Evolutionary conservation across 2,113 vertebrate genomes (phyloP), one percentile per base, ranked within the genome.

Genomic region (Platichthys stellatus): DNA sequence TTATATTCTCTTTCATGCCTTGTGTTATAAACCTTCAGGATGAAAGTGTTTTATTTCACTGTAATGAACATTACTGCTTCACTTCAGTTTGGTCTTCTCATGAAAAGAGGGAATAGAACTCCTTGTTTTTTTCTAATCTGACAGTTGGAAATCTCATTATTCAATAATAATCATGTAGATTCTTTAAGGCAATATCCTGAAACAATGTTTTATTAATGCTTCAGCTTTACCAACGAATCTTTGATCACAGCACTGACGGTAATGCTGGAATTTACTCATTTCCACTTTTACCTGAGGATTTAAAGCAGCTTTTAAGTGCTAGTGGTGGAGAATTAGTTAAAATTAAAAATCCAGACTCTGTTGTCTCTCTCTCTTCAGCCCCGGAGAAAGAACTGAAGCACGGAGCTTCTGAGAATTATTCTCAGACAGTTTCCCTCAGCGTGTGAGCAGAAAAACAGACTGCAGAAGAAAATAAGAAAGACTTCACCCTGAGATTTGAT

Each of bases 401-500:
- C 5, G 31, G 31, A 31, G 31, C 10, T 28, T 81, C 64, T 75
- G 63, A 69, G 63, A 59, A 21, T 51, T 51, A 9, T 47, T 76
- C 12, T 53, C 11, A n/a, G 43, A 21, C 43, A 18, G 9, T 54
- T 58, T 62, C 51, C 57, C 56, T 54, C 11, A n/a, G 4, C 24
- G 0, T 73, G 62, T 66, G 56, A 70, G 74, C 24, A 71, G 35
- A 69, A 61, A 60, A 61, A 47, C 28, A 53, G 17, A 57, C 21
- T 69, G 47, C 13, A 54, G 28, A 73, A 58, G 28, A 72, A 68
- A 81, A 28, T 23, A 31, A 28, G 43, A 72, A 58, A 21, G 12
- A 24, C 28, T 28, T 60, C 61, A 83, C 71, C 66, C 20, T n/a
- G 7, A 63, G 57, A 17, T 82, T 31, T 76, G 31, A 73, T 83